A percentile compares a stretch with the other conserved stretches of the same genome.
These are phyloP conservation scores for Orussus abietinus DNA, from an alignment of 1,140 invertebrate species.

Conservation along the genomic window DNA sequence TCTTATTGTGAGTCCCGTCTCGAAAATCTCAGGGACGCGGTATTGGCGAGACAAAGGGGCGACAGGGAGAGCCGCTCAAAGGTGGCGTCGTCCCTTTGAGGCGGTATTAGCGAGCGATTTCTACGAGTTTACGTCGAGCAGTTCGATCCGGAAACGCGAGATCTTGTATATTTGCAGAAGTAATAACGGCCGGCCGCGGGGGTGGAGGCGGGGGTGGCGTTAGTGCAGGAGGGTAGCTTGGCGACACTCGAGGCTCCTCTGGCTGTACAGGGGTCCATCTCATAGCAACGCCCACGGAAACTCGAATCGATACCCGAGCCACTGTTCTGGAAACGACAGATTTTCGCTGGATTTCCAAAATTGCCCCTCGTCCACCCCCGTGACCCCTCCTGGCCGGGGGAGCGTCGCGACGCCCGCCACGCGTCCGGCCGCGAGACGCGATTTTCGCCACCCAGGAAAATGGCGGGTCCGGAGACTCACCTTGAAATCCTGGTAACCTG, in stretches of 20 bases:
- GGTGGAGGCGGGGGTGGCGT: conserved; percentile 23
- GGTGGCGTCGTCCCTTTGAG: conserved; percentile 23
- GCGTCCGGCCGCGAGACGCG: too few relatives aligned
- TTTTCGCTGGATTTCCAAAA: conserved; percentile 41
- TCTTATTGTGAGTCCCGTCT: too few relatives aligned
- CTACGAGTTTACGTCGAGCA: conserved; percentile 14
- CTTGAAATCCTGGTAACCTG: too few relatives aligned
- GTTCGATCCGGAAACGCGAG: conserved; percentile 34
- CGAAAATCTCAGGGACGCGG: neutral
- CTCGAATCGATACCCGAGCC: conserved; percentile 53
- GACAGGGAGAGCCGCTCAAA: conserved; percentile 1
- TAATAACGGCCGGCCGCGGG: conserved; percentile 35
- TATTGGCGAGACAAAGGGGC: neutral
- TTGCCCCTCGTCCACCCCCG: too few relatives aligned
- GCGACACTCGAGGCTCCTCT: conserved; percentile 54
- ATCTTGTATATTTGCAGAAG: conserved; percentile 44
- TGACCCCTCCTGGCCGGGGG: too few relatives aligned
- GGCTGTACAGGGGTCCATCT: conserved; percentile 54
- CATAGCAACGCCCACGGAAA: conserved; percentile 55
- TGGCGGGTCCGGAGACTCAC: too few relatives aligned
- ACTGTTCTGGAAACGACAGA: conserved; percentile 45
- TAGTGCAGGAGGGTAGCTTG: conserved; percentile 48
- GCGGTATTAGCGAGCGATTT: conserved; percentile 26
- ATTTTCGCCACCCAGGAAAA: too few relatives aligned
- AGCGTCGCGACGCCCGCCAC: too few relatives aligned